Evolutionary conservation across 2,113 vertebrate genomes (phyloP).

Genomic region (Osmerus mordax): DNA sequence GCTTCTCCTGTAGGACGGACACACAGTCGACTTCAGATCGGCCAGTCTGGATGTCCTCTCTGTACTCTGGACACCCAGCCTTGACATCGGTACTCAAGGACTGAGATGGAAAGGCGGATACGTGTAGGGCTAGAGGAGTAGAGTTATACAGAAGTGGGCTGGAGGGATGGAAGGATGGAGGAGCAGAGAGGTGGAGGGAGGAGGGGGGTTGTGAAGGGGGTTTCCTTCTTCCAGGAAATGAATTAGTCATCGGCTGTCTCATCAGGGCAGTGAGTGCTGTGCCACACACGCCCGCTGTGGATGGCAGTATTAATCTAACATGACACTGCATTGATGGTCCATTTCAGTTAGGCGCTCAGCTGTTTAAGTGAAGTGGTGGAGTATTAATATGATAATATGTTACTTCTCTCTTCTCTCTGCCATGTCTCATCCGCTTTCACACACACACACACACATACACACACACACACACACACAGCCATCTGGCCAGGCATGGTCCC

Average conservation of each 20-base stretch:
- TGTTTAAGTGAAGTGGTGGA: conserved; percentile 85
- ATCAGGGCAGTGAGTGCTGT: conserved; percentile 61
- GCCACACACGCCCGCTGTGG: conserved; percentile 65
- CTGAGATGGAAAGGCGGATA: too few relatives aligned
- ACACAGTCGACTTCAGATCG: too few relatives aligned
- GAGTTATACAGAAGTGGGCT: too few relatives aligned
- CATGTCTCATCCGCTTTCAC: conserved; percentile 77
- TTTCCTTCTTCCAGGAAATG: conserved; percentile 65
- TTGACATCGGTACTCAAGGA: too few relatives aligned
- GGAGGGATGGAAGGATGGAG: too few relatives aligned
- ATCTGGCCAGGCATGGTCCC: conserved; percentile 83
- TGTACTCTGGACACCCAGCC: too few relatives aligned
- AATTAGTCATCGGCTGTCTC: conserved; percentile 72
- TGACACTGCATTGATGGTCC: conserved; percentile 82
- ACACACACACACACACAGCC: conserved; percentile 66
- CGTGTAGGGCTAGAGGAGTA: too few relatives aligned
- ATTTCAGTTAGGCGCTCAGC: conserved; percentile 81
- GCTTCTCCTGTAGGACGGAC: too few relatives aligned
- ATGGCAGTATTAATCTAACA: conserved; percentile 79
- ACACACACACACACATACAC: too few relatives aligned
- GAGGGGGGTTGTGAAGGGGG: conserved; percentile 42
- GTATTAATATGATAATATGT: conserved; percentile 81
- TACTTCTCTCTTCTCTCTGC: conserved; percentile 80
- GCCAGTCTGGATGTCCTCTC: too few relatives aligned
- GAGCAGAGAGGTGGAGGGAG: background rate